Percentiles rank a stretch among this genome's conserved stretches.
phyloP scores from a whole-genome alignment of 1,140 invertebrate genomes.

The Sinonovacula constricta region DNA sequence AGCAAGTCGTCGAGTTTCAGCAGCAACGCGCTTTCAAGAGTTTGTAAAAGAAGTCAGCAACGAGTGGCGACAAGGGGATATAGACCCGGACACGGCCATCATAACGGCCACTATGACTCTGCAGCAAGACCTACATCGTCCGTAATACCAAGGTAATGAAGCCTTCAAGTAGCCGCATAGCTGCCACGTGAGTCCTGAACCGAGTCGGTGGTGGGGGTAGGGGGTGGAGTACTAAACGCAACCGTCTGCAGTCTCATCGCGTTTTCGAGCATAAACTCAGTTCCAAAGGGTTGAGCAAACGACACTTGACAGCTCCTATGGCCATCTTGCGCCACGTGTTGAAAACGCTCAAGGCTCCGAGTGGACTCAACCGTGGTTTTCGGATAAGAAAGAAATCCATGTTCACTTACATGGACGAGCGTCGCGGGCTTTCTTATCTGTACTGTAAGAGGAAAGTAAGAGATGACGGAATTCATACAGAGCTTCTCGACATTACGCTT shows the following conservation, averaged over 20 bases:
- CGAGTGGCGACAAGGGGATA: conserved; percentile 47
- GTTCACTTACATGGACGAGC: conserved; percentile 26
- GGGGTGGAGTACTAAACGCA: conserved; percentile 10
- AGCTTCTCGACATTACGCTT: conserved; percentile 30
- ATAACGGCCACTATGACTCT: no score
- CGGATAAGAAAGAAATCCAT: conserved; percentile 19
- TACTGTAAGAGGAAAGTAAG: conserved; percentile 45
- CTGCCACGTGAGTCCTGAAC: conserved; percentile 4
- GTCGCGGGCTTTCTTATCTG: conserved; percentile 37
- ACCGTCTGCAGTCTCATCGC: background rate
- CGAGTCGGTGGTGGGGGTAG: no score
- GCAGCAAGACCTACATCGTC: no score
- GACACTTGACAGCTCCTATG: conserved; percentile 13
- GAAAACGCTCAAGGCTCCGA: conserved; percentile 9
- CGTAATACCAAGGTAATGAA: no score
- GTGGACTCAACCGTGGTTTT: conserved; percentile 24
- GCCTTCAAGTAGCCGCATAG: no score
- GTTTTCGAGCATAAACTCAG: conserved; percentile 32
- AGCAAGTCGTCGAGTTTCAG: conserved; percentile 60
- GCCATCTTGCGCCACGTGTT: conserved; percentile 26
- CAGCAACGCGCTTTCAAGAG: conserved; percentile 44
- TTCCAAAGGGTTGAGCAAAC: conserved; percentile 32
- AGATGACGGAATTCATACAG: conserved; percentile 20
- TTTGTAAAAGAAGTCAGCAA: conserved; percentile 56
- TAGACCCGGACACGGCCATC: no score